Percentiles rank a stretch among this genome's conserved stretches.
phyloP scores from a whole-genome alignment of 2,888 invertebrate species.

The Palloptera scutellata region DNA sequence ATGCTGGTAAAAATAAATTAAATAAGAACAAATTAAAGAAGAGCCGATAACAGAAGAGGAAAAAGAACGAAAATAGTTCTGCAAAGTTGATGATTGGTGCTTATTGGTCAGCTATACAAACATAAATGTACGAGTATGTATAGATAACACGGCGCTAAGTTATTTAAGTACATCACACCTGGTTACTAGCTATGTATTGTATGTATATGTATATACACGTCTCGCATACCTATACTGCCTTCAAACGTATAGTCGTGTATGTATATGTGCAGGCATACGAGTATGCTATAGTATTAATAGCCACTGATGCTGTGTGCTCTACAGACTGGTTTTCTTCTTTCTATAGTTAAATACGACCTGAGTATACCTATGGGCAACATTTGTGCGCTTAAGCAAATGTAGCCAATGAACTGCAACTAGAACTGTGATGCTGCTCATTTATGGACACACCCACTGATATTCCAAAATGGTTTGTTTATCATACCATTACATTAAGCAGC shows the following conservation, averaged over 20 bases:
- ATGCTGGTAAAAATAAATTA: too few relatives aligned
- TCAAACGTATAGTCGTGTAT: background rate
- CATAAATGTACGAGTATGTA: background rate
- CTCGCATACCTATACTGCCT: background rate
- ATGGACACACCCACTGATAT: constrained; percentile 42
- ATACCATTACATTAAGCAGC: too few relatives aligned
- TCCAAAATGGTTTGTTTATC: constrained; percentile 39
- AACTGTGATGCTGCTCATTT: constrained; percentile 28
- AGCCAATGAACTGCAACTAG: constrained; percentile 46
- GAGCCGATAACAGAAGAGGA: too few relatives aligned
- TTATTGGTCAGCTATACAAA: constrained; percentile 21
- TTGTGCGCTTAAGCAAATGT: constrained; percentile 33
- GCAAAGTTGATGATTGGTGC: constrained; percentile 3
- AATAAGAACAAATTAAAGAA: too few relatives aligned
- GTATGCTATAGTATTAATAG: constrained; percentile 9
- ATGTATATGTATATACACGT: too few relatives aligned
- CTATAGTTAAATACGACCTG: constrained; percentile 16
- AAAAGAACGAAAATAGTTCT: too few relatives aligned
- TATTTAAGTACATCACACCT: constrained; percentile 32
- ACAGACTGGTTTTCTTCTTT: constrained; percentile 26
- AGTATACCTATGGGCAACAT: constrained; percentile 18
- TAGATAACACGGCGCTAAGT: constrained; percentile 26
- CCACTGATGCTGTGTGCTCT: background rate
- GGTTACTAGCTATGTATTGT: constrained; percentile 19
- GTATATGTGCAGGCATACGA: too few relatives aligned